Evolutionary conservation across 2,113 vertebrate genomes (phyloP).

Genomic region (Oxyruncus cristatus): DNA sequence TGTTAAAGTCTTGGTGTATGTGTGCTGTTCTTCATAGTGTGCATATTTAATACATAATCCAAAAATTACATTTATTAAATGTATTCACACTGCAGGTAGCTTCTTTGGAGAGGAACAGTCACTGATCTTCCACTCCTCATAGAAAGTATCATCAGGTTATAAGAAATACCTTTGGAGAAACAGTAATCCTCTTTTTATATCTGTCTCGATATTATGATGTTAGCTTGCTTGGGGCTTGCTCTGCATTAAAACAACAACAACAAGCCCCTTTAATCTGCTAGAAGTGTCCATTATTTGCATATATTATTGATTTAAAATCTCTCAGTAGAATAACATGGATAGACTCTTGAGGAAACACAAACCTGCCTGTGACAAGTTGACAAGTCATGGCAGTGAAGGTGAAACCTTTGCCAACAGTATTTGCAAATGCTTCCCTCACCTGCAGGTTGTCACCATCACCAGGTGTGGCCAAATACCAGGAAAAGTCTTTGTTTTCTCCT

Average conservation of each 20-base stretch:
- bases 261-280: neutral
- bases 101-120: neutral
- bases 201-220: neutral
- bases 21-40: neutral
- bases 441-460: neutral
- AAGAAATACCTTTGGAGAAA: neutral
- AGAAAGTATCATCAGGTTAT: neutral
- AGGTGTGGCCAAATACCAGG: neutral
- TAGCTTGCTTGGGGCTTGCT: neutral
- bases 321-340: neutral
- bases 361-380: neutral
- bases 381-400: neutral
- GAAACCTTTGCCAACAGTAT: neutral
- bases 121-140: neutral
- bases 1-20: neutral
- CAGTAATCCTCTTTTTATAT: neutral
- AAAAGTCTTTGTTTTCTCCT: neutral
- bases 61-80: neutral
- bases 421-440: neutral
- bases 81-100: neutral
- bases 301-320: neutral
- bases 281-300: neutral
- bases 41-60: neutral
- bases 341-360: neutral
- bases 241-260: neutral